phyloP scores from a whole-genome alignment of 1,140 invertebrate species.

The Wiebesia pumilae region DNA sequence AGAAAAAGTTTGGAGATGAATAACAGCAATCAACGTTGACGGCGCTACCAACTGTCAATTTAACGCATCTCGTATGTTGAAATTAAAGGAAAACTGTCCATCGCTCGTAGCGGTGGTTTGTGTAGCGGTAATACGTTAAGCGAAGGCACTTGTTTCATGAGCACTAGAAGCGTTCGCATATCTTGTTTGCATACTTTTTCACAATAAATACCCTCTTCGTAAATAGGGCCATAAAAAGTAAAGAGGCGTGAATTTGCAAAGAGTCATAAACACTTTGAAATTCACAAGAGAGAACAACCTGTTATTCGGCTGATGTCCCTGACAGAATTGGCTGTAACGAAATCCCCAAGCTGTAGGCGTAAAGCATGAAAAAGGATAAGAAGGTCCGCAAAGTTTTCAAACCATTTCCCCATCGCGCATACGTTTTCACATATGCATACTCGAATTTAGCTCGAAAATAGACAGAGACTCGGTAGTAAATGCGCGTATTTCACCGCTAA shows the following conservation, averaged over 20 bases:
- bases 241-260: neutral
- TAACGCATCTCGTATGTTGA: too few species aligned
- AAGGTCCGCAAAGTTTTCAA: neutral
- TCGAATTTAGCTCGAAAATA: neutral
- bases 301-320: too few species aligned
- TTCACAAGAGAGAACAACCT: neutral
- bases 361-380: neutral
- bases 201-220: too few species aligned
- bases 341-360: neutral
- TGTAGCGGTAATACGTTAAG: neutral
- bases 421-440: neutral
- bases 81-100: too few species aligned
- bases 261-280: neutral
- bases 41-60: too few species aligned
- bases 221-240: neutral
- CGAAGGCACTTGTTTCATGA: neutral
- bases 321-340: neutral
- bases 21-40: too few species aligned
- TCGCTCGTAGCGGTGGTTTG: too few species aligned
- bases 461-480: neutral
- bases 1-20: too few species aligned
- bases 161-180: neutral
- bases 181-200: neutral
- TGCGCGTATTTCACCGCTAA: conserved; percentile 45
- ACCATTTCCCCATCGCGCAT: neutral